A percentile compares a stretch with the other conserved stretches of the same genome.
Evolutionary conservation across 2,888 invertebrate genomes (phyloP).

Genomic region (Emesis russula): DNA sequence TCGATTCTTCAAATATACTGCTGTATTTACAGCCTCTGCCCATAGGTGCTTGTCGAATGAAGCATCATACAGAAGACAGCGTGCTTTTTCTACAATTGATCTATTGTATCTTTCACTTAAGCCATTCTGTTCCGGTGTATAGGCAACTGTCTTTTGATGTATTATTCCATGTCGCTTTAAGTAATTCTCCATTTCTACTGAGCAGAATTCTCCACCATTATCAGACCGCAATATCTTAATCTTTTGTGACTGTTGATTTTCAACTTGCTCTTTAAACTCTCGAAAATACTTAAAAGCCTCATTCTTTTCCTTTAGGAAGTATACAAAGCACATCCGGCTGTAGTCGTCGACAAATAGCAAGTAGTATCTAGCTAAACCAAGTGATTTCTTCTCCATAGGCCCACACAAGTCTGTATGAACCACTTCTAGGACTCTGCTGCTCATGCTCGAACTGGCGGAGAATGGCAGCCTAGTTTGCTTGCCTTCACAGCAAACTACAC

Average conservation of each 20-base stretch:
- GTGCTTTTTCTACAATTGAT: neutral
- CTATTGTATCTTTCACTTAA: neutral
- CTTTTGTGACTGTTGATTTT: neutral
- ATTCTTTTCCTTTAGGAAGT: neutral
- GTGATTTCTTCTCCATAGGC: constrained; percentile 6
- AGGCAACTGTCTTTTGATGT: neutral
- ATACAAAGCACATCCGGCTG: neutral
- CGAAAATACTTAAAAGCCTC: neutral
- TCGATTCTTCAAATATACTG: neutral
- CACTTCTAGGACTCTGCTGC: neutral
- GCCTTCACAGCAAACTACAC: constrained; percentile 17
- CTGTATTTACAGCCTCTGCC: neutral
- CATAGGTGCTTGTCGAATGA: neutral
- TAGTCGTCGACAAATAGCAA: neutral
- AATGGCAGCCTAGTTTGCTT: constrained; percentile 17
- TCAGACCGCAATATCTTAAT: neutral
- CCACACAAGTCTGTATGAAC: constrained; percentile 23
- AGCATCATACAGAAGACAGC: neutral
- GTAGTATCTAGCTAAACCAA: neutral
- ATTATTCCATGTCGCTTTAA: neutral
- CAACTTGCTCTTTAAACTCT: neutral
- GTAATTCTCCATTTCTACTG: too few relatives aligned
- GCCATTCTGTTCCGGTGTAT: neutral
- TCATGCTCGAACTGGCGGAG: neutral
- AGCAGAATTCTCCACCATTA: neutral